phyloP scores from a whole-genome alignment of 1,140 invertebrate genomes.

The Drosophila kohkoa region DNA sequence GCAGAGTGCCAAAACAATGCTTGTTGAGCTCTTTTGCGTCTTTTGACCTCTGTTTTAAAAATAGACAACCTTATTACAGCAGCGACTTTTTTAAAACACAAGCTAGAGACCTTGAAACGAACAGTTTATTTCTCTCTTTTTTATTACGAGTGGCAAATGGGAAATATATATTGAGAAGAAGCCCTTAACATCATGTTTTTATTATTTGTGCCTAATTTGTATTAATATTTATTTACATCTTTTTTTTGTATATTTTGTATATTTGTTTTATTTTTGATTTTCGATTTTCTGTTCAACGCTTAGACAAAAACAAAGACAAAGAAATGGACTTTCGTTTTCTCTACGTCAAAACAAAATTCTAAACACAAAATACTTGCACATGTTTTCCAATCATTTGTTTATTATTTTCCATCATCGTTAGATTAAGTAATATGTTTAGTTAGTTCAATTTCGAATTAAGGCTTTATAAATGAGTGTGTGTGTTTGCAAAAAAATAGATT shows the following conservation, averaged over 20 bases:
- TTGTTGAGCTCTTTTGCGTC: constrained; percentile 18
- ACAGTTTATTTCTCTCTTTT: background rate
- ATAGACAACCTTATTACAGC: constrained; percentile 18
- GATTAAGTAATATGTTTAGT: constrained; percentile 21
- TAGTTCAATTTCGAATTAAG: constrained; percentile 3
- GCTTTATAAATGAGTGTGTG: background rate
- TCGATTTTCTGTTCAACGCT: constrained; percentile 41
- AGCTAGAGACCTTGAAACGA: constrained; percentile 69
- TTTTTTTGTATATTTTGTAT: constrained; percentile 36
- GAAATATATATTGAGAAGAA: background rate
- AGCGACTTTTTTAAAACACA: constrained; percentile 73
- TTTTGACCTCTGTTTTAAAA: constrained; percentile 32
- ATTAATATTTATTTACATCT: constrained; percentile 23
- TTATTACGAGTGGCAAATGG: constrained; percentile 3
- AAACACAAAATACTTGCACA: constrained; percentile 31
- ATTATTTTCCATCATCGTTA: constrained; percentile 16
- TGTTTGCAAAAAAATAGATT: background rate
- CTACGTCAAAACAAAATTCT: constrained; percentile 73
- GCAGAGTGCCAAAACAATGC: constrained; percentile 48
- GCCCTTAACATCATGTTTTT: constrained; percentile 7
- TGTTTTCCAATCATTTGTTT: constrained; percentile 32
- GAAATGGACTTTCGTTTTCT: constrained; percentile 79
- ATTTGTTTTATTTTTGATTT: constrained; percentile 43
- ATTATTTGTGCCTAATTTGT: constrained; percentile 27
- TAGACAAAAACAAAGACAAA: constrained; percentile 68